Conservation (phyloP, 2,113 vertebrate species). For the Junco hyemalis region DNA sequence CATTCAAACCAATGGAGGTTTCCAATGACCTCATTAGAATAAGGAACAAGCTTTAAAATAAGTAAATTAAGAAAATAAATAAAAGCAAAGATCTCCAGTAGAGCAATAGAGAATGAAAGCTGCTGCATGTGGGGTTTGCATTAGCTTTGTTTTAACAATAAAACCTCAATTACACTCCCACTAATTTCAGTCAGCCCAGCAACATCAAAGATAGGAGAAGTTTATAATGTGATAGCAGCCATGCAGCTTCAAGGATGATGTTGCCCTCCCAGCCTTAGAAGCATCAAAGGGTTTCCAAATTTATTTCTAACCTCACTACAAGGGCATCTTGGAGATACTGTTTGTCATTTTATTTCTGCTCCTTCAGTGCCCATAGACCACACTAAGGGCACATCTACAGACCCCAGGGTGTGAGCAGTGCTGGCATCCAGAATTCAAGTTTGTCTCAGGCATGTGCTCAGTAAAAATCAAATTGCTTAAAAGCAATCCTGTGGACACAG, state of each 20-base stretch:
- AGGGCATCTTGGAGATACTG: neutral
- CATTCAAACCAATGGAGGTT: neutral
- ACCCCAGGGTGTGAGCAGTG: fast-evolving
- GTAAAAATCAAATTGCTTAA: neutral
- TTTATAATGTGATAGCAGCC: neutral
- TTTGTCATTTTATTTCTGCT: neutral
- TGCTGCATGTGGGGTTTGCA: neutral
- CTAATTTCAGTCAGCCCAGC: neutral
- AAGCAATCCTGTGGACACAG: neutral
- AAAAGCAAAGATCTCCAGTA: neutral
- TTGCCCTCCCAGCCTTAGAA: neutral
- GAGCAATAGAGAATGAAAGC: neutral
- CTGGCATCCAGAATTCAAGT: neutral
- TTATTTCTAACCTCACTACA: neutral
- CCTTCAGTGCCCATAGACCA: neutral
- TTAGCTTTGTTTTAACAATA: neutral
- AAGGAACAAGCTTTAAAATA: neutral
- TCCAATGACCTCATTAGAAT: neutral
- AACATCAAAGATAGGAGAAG: neutral
- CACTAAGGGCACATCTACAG: fast-evolving
- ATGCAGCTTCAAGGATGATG: neutral
- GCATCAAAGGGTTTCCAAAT: neutral
- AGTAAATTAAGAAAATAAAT: neutral
- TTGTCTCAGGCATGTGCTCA: neutral
- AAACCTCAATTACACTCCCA: neutral